Conservation (phyloP, 2,113 vertebrate genomes). For the Malurus alboscapulatus region DNA sequence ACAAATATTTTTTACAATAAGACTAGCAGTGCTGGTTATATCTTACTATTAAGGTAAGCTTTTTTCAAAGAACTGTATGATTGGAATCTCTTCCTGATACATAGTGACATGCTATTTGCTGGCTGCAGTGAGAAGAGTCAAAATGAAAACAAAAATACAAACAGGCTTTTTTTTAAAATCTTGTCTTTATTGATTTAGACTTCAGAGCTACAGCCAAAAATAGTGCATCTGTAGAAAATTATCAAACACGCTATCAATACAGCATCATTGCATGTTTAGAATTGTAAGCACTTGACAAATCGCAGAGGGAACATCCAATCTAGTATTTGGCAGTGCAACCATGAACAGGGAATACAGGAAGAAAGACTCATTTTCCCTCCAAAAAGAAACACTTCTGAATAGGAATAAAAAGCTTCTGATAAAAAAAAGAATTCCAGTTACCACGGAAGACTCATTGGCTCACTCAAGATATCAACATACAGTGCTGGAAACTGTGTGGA, state of each 20-base stretch:
- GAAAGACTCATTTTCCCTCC: neutral
- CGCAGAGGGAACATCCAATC: constrained; percentile 2
- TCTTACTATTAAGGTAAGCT: constrained; percentile 67
- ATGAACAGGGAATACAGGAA: neutral
- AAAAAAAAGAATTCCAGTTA: neutral
- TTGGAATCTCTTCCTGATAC: constrained; percentile 55
- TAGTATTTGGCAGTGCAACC: constrained; percentile 1
- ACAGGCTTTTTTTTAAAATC: neutral
- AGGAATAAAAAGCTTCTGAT: constrained; percentile 8
- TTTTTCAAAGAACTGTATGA: constrained; percentile 62
- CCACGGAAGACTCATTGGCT: neutral
- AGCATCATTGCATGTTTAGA: constrained; percentile 34
- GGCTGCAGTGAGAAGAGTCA: constrained; percentile 6
- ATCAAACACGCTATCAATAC: constrained; percentile 43
- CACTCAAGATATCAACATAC: neutral
- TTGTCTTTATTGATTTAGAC: constrained; percentile 70
- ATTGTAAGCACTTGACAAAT: constrained; percentile 40
- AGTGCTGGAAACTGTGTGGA: neutral
- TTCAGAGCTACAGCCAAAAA: constrained; percentile 65
- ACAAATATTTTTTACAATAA: constrained; percentile 40
- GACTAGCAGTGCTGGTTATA: constrained; percentile 19
- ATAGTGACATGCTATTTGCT: constrained; percentile 58
- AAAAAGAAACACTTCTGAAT: neutral
- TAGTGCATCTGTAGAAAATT: constrained; percentile 66
- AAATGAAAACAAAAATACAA: constrained; percentile 64